Percentiles rank a stretch among this genome's conserved stretches.
These are phyloP conservation scores for Trinectes maculatus DNA, from an alignment of 2,113 vertebrate genomes.

Conservation along the genomic window DNA sequence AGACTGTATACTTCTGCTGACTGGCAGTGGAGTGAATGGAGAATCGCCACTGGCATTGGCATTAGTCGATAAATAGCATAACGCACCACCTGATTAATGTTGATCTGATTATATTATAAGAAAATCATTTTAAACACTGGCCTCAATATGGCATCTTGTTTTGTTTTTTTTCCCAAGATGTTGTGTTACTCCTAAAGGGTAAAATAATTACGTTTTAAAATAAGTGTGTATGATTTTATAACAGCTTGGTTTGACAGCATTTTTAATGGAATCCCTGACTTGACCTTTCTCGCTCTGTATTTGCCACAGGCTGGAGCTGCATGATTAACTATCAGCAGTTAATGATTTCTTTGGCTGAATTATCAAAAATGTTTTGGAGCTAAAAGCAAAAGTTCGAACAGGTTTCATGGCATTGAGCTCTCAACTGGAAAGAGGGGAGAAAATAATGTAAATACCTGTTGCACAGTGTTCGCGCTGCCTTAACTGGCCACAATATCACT, in stretches of 20 bases:
- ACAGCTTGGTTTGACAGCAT: conserved; percentile 34
- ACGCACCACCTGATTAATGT: no score
- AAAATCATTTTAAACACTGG: no score
- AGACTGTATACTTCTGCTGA: conserved; percentile 13
- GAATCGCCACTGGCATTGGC: no score
- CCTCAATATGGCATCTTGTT: no score
- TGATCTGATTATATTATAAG: no score
- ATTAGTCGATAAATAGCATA: no score
- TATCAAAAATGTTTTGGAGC: neutral
- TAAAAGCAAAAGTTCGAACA: conserved; percentile 3
- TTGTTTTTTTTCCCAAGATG: no score
- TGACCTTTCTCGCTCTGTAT: conserved; percentile 7
- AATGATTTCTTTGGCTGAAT: neutral
- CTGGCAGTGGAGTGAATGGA: neutral
- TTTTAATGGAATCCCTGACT: conserved; percentile 22
- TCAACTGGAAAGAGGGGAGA: neutral
- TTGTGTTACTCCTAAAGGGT: no score
- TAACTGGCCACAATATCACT: no score
- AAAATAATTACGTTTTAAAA: no score
- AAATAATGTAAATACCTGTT: conserved; percentile 19
- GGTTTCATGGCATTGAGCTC: neutral
- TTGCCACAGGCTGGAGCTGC: neutral
- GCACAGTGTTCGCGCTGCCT: neutral
- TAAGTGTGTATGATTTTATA: no score
- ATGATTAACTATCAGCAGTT: neutral